A percentile compares a stretch with the other conserved stretches of the same genome.
These are phyloP conservation scores for Ichneumoninae sp. DNA, from an alignment of 2,888 invertebrate species.

Conservation along the genomic window DNA sequence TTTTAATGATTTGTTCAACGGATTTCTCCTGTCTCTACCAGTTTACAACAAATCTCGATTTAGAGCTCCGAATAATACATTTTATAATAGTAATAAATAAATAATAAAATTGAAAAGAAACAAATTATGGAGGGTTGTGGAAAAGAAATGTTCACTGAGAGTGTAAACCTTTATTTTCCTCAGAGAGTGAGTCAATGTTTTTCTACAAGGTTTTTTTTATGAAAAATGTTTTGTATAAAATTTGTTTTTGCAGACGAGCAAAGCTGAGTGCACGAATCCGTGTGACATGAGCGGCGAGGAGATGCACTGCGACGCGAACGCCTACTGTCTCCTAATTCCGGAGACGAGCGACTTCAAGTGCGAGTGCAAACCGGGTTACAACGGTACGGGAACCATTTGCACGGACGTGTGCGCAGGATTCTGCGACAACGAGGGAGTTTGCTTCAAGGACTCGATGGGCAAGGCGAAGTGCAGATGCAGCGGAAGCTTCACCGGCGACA, in stretches of 20 bases:
- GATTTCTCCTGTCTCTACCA: too few species aligned
- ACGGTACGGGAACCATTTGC: slow-evolving; percentile 93
- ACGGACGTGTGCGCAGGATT: slow-evolving; percentile 93
- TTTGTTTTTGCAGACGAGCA: slow-evolving; percentile 87
- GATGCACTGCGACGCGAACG: slow-evolving; percentile 94
- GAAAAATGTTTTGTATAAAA: slow-evolving; percentile 51
- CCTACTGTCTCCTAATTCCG: slow-evolving; percentile 93
- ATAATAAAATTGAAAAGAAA: neutral
- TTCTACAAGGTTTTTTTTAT: neutral
- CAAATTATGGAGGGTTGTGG: neutral
- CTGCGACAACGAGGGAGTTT: slow-evolving; percentile 96
- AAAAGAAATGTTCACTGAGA: neutral
- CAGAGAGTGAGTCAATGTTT: neutral
- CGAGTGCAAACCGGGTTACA: slow-evolving; percentile 97
- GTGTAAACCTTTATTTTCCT: neutral
- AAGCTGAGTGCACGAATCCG: slow-evolving; percentile 94
- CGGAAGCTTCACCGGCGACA: slow-evolving; percentile 95
- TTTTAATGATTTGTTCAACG: too few species aligned
- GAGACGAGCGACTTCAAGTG: slow-evolving; percentile 95
- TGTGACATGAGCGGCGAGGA: slow-evolving; percentile 93
- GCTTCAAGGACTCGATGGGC: slow-evolving; percentile 93
- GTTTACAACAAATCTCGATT: too few species aligned
- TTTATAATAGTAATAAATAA: too few species aligned
- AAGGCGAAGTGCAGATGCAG: slow-evolving; percentile 95
- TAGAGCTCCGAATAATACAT: too few species aligned